These are phyloP conservation scores for Tokudaia muenninki DNA, from an alignment of 2,797 vertebrate species.

Conservation along the genomic window DNA sequence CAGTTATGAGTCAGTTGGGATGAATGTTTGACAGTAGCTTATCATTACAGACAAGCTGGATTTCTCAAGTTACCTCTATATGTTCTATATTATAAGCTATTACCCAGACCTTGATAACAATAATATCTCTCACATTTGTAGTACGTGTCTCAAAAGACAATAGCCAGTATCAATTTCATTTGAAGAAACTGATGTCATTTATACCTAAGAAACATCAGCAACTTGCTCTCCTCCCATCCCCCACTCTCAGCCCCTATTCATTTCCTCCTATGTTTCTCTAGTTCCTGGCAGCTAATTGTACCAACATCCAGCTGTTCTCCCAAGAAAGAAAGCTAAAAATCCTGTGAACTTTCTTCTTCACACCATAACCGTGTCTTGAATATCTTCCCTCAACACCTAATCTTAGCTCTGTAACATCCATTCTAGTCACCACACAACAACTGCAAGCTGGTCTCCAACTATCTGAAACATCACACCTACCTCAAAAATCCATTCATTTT, in stretches of 20 bases:
- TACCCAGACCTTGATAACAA: neutral
- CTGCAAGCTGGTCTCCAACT: neutral
- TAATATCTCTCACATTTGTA: conserved; percentile 1
- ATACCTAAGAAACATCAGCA: neutral
- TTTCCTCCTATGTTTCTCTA: neutral
- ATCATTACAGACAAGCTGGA: neutral
- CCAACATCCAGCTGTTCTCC: neutral
- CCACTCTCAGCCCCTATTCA: neutral
- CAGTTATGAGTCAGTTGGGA: neutral
- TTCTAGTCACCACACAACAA: neutral
- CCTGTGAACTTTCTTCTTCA: neutral
- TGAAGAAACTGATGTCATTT: neutral
- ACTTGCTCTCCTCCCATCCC: neutral
- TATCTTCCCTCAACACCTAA: neutral
- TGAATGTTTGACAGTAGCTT: conserved; percentile 12
- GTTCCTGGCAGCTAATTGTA: neutral
- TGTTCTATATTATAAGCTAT: conserved; percentile 19
- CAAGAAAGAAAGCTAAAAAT: neutral
- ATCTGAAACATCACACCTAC: neutral
- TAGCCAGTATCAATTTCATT: neutral
- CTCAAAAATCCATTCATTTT: neutral
- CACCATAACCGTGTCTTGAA: neutral
- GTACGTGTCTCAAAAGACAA: conserved; percentile 23
- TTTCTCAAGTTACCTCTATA: neutral
- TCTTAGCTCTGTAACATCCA: neutral